phyloP scores from a whole-genome alignment of 1,140 invertebrate genomes.

The Caenorhabditis briggsae region DNA sequence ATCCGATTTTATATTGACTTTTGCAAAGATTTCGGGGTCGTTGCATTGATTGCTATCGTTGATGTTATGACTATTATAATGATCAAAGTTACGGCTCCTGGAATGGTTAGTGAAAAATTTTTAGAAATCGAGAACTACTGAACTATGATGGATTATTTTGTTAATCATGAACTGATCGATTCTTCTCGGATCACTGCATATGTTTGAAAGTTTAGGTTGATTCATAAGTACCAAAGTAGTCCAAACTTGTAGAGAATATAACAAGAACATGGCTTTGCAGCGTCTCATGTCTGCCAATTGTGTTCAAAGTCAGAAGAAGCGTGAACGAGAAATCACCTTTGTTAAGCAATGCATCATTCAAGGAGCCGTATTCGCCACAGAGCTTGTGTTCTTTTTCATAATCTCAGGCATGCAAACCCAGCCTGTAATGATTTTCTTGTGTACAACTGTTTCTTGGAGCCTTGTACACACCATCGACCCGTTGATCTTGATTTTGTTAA shows the following conservation, averaged over 20 bases:
- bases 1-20: constrained; percentile 58
- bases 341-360: constrained; percentile 42
- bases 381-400: constrained; percentile 57
- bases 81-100: constrained; percentile 21
- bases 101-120: neutral
- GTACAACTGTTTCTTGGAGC: constrained; percentile 58
- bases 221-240: neutral
- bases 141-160: too few relatives aligned
- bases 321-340: constrained; percentile 21
- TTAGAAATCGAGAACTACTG: neutral
- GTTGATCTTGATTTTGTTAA: constrained; percentile 32
- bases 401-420: constrained; percentile 36
- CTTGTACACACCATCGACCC: constrained; percentile 52
- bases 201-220: too few relatives aligned
- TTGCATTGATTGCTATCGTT: constrained; percentile 10
- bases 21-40: constrained; percentile 55
- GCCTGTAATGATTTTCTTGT: constrained; percentile 35
- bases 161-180: too few relatives aligned
- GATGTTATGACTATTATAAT: constrained; percentile 52
- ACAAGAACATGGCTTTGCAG: constrained; percentile 12
- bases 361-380: constrained; percentile 54
- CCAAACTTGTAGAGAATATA: neutral
- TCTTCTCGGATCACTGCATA: too few relatives aligned
- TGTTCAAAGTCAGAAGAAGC: constrained; percentile 29
- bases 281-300: constrained; percentile 32